Conservation (phyloP, 64 coral and sea anemone genomes). For the Actinia equina region DNA sequence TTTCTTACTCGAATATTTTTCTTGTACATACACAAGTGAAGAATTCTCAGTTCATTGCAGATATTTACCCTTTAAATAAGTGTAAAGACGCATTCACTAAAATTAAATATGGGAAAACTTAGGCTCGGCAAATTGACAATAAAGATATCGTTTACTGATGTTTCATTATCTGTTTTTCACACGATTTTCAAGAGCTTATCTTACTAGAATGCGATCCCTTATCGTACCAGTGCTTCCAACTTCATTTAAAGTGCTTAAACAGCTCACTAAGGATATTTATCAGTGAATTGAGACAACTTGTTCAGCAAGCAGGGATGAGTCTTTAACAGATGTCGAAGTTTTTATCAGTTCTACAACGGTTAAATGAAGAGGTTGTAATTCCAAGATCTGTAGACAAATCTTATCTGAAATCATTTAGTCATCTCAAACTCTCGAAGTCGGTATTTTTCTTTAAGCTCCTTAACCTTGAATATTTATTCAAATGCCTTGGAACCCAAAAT, state of each 20-base stretch:
- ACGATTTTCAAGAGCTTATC: background rate
- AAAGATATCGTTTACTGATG: slow-evolving; percentile 2
- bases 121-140: background rate
- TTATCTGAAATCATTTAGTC: background rate
- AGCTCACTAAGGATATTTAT: background rate
- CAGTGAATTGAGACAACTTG: background rate
- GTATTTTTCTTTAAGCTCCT: no score
- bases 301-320: background rate
- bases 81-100: background rate
- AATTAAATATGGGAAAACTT: background rate
- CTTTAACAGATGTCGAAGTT: background rate
- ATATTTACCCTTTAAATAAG: background rate
- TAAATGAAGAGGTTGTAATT: background rate
- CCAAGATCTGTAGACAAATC: background rate
- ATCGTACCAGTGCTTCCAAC: background rate
- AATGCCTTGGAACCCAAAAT: no score
- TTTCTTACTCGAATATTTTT: background rate
- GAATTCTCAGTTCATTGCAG: background rate
- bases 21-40: background rate
- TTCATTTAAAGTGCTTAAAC: background rate
- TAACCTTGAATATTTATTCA: no score
- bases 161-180: background rate
- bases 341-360: background rate
- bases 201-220: background rate
- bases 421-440: background rate